Conservation (phyloP, 1,140 invertebrate species). For the Rhagoletis pomonella region DNA sequence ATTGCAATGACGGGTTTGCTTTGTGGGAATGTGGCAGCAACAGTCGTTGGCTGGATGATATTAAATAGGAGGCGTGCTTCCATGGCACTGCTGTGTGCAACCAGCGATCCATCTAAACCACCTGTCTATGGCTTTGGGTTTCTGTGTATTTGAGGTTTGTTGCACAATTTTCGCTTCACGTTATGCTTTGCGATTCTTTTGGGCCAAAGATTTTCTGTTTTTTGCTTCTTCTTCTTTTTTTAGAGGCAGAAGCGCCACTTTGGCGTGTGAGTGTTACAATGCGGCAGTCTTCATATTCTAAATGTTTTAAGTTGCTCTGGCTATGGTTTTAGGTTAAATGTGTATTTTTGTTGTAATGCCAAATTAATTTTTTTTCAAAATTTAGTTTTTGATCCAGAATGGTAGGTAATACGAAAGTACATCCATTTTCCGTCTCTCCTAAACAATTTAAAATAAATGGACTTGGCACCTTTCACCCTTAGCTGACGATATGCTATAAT, state of each 20-base stretch:
- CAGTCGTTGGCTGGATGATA: neutral
- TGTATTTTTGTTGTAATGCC: too few species aligned
- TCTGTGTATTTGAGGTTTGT: neutral
- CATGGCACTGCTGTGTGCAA: too few species aligned
- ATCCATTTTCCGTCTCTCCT: too few species aligned
- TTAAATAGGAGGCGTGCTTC: constrained; percentile 1
- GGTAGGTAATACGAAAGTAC: too few species aligned
- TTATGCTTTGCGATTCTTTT: neutral
- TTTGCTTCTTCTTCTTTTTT: neutral
- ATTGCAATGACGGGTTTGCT: constrained; percentile 7
- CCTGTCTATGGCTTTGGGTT: neutral
- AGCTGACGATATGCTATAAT: too few species aligned
- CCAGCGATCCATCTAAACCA: neutral
- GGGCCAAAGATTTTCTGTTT: neutral
- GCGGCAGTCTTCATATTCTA: neutral
- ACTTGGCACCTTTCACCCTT: too few species aligned
- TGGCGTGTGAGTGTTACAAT: neutral
- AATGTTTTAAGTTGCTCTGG: neutral
- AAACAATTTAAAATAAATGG: too few species aligned
- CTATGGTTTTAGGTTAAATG: neutral
- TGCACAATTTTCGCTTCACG: neutral
- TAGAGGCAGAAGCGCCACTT: neutral
- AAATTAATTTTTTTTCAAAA: too few species aligned
- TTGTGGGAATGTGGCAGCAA: constrained; percentile 12
- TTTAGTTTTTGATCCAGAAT: too few species aligned